These are phyloP conservation scores for Monoplex corrugatus DNA, from an alignment of 2,888 invertebrate genomes.

Conservation along the genomic window DNA sequence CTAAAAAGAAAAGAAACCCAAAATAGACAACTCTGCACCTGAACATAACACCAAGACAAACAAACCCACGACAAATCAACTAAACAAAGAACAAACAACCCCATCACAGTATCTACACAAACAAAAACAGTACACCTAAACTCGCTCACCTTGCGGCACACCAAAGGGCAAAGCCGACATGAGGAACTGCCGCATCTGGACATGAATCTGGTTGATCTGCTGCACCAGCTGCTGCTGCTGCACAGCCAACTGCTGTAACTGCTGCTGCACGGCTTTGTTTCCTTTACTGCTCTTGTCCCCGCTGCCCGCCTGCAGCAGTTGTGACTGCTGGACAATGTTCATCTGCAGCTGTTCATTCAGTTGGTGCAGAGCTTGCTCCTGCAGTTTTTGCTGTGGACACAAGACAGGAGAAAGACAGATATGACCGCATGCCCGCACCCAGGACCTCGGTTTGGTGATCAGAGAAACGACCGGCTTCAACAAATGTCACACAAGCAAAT, in stretches of 20 bases:
- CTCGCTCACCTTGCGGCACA: conserved; percentile 68
- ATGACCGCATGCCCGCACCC: too few species aligned
- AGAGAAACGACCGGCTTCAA: too few species aligned
- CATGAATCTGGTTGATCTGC: conserved; percentile 88
- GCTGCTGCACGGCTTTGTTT: conserved; percentile 84
- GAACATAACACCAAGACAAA: not conserved
- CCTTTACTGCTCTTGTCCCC: conserved; percentile 82
- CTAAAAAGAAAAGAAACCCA: not conserved
- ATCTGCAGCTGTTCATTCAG: conserved; percentile 93
- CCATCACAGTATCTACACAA: not conserved
- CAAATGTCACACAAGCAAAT: too few species aligned
- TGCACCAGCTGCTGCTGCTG: conserved; percentile 93
- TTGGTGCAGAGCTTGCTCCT: conserved; percentile 85
- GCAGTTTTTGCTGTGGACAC: conserved; percentile 89
- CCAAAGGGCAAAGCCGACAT: conserved; percentile 68
- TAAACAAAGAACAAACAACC: not conserved
- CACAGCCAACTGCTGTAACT: conserved; percentile 87
- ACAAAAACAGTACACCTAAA: not conserved
- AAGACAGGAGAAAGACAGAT: too few species aligned
- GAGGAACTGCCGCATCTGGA: conserved; percentile 87
- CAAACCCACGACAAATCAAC: not conserved
- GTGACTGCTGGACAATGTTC: conserved; percentile 92
- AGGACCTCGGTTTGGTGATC: too few species aligned
- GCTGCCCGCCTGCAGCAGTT: conserved; percentile 84
- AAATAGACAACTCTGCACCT: not conserved